These are phyloP conservation scores for Alaudala cheleensis DNA, from an alignment of 2,113 vertebrate species.

Conservation along the genomic window DNA sequence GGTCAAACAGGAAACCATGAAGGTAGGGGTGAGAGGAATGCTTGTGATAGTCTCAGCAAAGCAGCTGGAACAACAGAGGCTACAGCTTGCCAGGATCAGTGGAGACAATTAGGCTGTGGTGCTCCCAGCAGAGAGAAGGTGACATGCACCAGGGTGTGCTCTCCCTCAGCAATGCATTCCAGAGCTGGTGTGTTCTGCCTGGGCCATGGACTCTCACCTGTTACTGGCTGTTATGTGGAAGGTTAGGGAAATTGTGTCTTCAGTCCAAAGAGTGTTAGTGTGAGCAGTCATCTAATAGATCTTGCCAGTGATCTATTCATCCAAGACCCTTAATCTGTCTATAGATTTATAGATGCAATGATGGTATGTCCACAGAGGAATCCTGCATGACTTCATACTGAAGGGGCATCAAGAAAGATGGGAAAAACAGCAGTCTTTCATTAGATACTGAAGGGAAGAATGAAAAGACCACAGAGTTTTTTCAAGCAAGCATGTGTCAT, in stretches of 20 bases:
- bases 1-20: not conserved
- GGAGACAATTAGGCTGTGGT: not conserved
- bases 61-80: not conserved
- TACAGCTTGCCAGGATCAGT: not conserved
- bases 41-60: not conserved
- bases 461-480: not conserved
- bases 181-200: not conserved
- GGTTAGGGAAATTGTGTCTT: not conserved
- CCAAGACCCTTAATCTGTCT: not conserved
- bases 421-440: not conserved
- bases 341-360: not conserved
- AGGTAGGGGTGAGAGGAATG: not conserved
- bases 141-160: not conserved
- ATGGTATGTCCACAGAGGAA: not conserved
- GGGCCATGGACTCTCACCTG: not conserved
- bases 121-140: not conserved
- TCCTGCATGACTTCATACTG: not conserved
- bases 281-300: not conserved
- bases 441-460: not conserved
- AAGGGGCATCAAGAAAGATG: not conserved
- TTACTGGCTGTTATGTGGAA: rapidly evolving
- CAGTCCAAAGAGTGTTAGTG: not conserved
- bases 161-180: rapidly evolving
- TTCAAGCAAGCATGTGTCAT: not conserved
- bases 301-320: not conserved